A percentile compares a stretch with the other conserved stretches of the same genome.
These are phyloP conservation scores for Timema podura DNA, from an alignment of 2,888 invertebrate genomes.

Conservation along the genomic window DNA sequence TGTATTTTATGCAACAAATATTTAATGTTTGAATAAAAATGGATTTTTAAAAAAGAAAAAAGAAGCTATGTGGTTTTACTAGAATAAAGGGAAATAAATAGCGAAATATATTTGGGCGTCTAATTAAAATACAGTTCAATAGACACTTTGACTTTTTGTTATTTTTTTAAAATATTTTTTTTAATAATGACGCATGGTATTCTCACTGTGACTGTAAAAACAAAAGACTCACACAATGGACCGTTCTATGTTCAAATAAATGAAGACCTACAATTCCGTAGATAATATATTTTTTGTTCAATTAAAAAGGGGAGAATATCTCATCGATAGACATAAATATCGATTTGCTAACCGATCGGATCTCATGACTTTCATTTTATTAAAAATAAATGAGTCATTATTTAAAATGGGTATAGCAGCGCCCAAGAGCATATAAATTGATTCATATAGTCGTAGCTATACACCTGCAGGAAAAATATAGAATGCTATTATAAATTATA, in stretches of 20 bases:
- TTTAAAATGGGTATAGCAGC: too few species aligned
- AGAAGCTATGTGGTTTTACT: constrained; percentile 1
- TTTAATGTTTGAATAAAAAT: constrained; percentile 14
- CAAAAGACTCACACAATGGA: constrained; percentile 1
- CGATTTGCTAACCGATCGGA: constrained; percentile 12
- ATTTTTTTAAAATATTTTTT: too few species aligned
- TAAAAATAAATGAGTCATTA: constrained; percentile 11
- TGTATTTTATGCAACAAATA: background rate
- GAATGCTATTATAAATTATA: too few species aligned
- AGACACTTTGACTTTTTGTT: background rate
- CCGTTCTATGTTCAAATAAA: background rate
- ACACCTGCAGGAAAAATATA: too few species aligned
- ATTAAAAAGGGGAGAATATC: background rate
- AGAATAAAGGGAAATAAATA: constrained; percentile 1
- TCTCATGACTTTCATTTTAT: constrained; percentile 9
- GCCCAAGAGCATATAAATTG: too few species aligned
- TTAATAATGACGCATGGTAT: too few species aligned
- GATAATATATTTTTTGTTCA: too few species aligned
- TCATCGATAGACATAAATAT: constrained; percentile 14
- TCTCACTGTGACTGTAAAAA: background rate
- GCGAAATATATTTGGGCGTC: constrained; percentile 11
- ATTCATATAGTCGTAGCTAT: too few species aligned
- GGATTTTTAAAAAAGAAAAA: background rate
- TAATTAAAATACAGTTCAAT: constrained; percentile 13
- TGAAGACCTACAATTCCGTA: background rate